These are phyloP conservation scores for Chrysomela aeneicollis DNA, from an alignment of 2,888 invertebrate species.

Conservation along the genomic window DNA sequence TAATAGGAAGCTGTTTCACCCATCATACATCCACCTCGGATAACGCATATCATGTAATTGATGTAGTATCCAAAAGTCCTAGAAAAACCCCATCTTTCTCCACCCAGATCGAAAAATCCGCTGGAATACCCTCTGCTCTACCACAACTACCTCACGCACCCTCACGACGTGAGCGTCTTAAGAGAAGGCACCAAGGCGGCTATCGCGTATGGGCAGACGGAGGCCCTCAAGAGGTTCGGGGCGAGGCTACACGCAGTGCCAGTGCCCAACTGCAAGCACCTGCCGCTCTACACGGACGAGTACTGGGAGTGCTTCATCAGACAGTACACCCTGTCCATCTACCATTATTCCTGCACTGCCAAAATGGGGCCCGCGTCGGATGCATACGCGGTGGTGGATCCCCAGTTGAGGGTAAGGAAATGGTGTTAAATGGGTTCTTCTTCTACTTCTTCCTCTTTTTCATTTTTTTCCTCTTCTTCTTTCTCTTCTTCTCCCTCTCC, in stretches of 20 bases:
- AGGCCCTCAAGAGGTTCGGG: slow-evolving; percentile 80
- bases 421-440: neutral
- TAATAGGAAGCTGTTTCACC: too few relatives aligned
- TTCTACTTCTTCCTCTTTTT: too few relatives aligned
- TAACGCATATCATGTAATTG: too few relatives aligned
- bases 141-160: slow-evolving; percentile 91
- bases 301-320: slow-evolving; percentile 87
- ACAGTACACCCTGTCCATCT: slow-evolving; percentile 88
- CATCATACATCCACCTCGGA: too few relatives aligned
- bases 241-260: slow-evolving; percentile 78
- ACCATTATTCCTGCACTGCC: slow-evolving; percentile 83
- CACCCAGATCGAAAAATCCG: slow-evolving; percentile 66
- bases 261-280: slow-evolving; percentile 83
- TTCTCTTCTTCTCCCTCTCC: too few relatives aligned
- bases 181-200: slow-evolving; percentile 89
- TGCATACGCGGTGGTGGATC: slow-evolving; percentile 83
- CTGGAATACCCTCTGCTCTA: slow-evolving; percentile 84
- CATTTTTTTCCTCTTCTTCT: too few relatives aligned
- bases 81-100: too few relatives aligned
- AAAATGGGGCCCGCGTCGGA: slow-evolving; percentile 85
- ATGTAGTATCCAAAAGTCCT: too few relatives aligned
- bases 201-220: slow-evolving; percentile 80
- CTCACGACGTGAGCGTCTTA: slow-evolving; percentile 82
- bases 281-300: slow-evolving; percentile 80
- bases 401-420: slow-evolving; percentile 71